Base-by-base conservation (phyloP, 2,113 vertebrate genomes). In the Hiodon tergisus region DNA sequence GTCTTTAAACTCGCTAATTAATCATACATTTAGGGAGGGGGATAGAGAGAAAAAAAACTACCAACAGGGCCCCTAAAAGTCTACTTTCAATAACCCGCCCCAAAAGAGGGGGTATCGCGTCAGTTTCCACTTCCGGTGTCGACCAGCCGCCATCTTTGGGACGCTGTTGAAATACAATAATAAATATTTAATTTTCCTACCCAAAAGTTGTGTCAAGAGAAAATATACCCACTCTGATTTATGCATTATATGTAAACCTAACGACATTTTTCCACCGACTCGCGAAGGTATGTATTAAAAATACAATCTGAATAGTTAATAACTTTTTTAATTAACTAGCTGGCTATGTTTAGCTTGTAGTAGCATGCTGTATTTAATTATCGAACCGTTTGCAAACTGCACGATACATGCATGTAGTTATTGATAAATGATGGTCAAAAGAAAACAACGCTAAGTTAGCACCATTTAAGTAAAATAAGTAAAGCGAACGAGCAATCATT, bases 41-140 rank as follows among this genome's bases (percentile, higher is more conserved):
- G 31, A 31, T 0, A 31, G 31, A 31, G 31, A 31, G 31, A 31
- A 2, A 31, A 50, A 68, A 68, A 68, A 6, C 7, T 6, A 6
- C 50, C 52, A 53, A 51, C 7, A 17, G 31, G 2, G n/a, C 10
- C 48, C 16, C 53, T 50, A 31, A 13, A 67, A 16, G 6, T 14
- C 63, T 4, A 17, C 47, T 17, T 59, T 16, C 74, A 57, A 63
- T 48, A n/a, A 70, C 74, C 61, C 46, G 71, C 78, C 69, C 79
- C 17, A 73, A 57, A 9, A 48, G 76, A 74, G 75, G 76, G 74
- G 77, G 51, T 67, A 63, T 46, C 52, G 51, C 6, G 55, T 75
- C 47, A 69, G 76, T 80, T 88, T 88, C 82, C 82, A 82, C 82
- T 83, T 88, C 85, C 87, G 87, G 86, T 85, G 87, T 85, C 83